Conservation (phyloP, 1,140 invertebrate genomes). For the Heliconius melpomene region DNA sequence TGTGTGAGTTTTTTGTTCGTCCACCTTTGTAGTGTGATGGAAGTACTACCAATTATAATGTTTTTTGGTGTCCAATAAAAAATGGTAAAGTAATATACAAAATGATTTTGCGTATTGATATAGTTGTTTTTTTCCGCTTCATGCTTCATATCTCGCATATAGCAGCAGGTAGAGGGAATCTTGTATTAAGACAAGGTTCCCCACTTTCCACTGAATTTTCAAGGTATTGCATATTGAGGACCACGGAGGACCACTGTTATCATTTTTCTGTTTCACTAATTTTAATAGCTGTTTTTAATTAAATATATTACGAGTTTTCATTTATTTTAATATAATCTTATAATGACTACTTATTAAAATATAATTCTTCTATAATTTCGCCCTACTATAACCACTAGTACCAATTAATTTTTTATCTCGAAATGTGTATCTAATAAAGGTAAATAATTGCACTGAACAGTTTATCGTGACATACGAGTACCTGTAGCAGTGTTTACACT, state of each 20-base stretch:
- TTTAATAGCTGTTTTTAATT: not conserved
- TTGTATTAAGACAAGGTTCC: too few species aligned
- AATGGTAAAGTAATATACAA: not conserved
- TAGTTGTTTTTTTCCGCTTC: not conserved
- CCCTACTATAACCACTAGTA: not conserved
- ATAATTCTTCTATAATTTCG: too few species aligned
- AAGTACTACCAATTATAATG: constrained; percentile 27
- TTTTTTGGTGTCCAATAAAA: constrained; percentile 16
- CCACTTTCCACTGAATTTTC: too few species aligned
- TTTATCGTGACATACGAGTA: constrained; percentile 39
- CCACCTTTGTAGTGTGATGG: not conserved
- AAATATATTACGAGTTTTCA: not conserved
- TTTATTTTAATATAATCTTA: not conserved
- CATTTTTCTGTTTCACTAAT: not conserved
- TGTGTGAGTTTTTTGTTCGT: constrained; percentile 38
- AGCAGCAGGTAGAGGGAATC: too few species aligned
- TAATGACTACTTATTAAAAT: too few species aligned
- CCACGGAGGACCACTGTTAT: not conserved
- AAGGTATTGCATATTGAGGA: too few species aligned
- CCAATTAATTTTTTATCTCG: constrained; percentile 20
- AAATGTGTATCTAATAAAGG: constrained; percentile 28
- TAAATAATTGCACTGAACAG: constrained; percentile 41
- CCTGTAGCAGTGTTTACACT: constrained; percentile 30
- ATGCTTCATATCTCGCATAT: too few species aligned
- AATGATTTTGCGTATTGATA: not conserved